Evolutionary conservation across 1,140 invertebrate species (phyloP), one percentile per base, ranked within the genome.

Genomic region (Berghia stephanieae): DNA sequence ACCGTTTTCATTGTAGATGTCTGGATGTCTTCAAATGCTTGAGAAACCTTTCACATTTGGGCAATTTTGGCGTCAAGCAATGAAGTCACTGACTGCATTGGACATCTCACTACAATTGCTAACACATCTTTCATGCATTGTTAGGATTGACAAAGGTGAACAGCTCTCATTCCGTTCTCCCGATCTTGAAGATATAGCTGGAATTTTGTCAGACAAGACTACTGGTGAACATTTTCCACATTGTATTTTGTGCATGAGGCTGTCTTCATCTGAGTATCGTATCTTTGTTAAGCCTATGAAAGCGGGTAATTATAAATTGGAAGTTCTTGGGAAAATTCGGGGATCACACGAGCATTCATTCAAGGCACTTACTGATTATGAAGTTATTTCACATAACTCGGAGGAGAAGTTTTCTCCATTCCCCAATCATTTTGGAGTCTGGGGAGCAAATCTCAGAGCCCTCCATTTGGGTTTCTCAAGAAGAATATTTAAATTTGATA

Each of bases 381-480:
- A 16, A 10, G 8, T 63, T 27, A 10, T 8, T 8, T 16, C 27
- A 31, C 18, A 63, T 8, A 31, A 63, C 18, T 16, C 34, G 57
- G 57, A 63, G 27, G 57, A 31, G 8, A 49, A 49, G n/a, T 63
- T 63, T 27, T 63, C 27, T 16, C 57, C 57, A 10, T 63, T 63
- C 57, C 57, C 57, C 10, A 8, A 63, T 24, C 57, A 63, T 27
- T 63, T 63, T 63, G 57, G 57, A 16, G 57, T 63, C 10, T 63
- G 57, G 57, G 57, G 57, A 24, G 10, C 57, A 10, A 63, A 63
- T 27, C 8, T 8, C 57, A 10, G 18, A 8, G 57, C 57, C 8
- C 18, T 63, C 10, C 10, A 63, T 10, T 16, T 63, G 10, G 57
- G 57, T 16, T 63, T 63, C 34, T 63, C 57, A 10, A 63, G 57